phyloP scores from a whole-genome alignment of 2,888 invertebrate genomes.

The Steinernema hermaphroditum region DNA sequence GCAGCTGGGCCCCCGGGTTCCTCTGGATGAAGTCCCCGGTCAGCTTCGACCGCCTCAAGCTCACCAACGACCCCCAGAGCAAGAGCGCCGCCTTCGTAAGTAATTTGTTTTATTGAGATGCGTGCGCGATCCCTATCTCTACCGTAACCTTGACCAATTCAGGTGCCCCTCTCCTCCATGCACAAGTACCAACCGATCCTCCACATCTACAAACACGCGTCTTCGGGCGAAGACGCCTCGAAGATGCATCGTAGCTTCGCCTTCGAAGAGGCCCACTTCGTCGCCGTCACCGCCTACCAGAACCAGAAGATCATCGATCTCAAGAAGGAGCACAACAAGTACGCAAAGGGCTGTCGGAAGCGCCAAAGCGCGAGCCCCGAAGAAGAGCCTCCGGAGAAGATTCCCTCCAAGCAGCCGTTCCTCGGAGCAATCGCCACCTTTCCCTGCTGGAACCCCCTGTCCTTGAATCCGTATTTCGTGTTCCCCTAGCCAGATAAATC shows the following conservation, averaged over 20 bases:
- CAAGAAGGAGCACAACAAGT: conserved; percentile 96
- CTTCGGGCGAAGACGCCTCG: conserved; percentile 82
- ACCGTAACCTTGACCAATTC: conserved; percentile 39
- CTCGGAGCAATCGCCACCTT: neutral
- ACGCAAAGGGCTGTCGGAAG: conserved; percentile 85
- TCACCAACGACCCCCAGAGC: conserved; percentile 53
- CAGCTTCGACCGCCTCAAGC: conserved; percentile 57
- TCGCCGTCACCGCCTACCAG: conserved; percentile 97
- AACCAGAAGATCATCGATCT: conserved; percentile 80
- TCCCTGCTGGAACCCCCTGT: conserved; percentile 1
- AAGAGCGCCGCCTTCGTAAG: conserved; percentile 43
- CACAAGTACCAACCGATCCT: conserved; percentile 88
- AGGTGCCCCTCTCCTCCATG: conserved; percentile 86
- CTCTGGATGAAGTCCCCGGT: conserved; percentile 43
- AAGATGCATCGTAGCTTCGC: conserved; percentile 74
- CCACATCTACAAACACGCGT: conserved; percentile 41
- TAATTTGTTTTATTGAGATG: conserved; percentile 22
- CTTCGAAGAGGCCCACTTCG: conserved; percentile 93
- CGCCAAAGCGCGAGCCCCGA: conserved; percentile 33
- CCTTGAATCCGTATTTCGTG: neutral
- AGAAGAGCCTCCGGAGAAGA: too few relatives aligned
- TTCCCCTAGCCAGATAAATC: conserved; percentile 2
- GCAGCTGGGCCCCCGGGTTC: conserved; percentile 33
- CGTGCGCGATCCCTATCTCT: neutral
- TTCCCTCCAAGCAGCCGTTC: neutral